Conservation (phyloP, 1,140 invertebrate genomes). For the Drosophila virilis region DNA sequence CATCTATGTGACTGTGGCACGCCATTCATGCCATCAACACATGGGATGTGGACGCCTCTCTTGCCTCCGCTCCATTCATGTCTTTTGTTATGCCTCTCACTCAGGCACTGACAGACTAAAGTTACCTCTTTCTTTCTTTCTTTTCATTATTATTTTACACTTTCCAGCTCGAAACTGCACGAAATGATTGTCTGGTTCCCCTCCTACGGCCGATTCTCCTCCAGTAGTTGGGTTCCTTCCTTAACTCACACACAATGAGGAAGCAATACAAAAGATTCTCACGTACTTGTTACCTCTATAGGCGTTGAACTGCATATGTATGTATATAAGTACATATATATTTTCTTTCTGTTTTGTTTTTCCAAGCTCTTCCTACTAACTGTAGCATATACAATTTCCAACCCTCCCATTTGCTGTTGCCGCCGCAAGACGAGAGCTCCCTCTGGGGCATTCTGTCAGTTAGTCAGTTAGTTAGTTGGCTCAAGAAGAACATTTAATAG, state of each 20-base stretch:
- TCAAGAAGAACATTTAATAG: background rate
- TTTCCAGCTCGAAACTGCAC: constrained; percentile 60
- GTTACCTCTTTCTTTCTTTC: constrained; percentile 54
- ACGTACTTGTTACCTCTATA: constrained; percentile 73
- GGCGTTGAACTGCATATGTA: constrained; percentile 63
- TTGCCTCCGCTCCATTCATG: constrained; percentile 70
- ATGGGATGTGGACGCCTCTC: constrained; percentile 20
- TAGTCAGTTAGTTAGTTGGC: constrained; percentile 19
- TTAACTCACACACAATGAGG: constrained; percentile 61
- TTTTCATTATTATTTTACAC: constrained; percentile 49
- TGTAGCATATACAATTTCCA: constrained; percentile 53
- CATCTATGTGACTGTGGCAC: constrained; percentile 35
- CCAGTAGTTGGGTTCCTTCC: constrained; percentile 24
- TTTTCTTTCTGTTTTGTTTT: constrained; percentile 4
- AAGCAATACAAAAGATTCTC: constrained; percentile 78
- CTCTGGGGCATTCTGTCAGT: constrained; percentile 18
- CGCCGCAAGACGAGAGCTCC: constrained; percentile 12
- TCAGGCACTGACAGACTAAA: constrained; percentile 51
- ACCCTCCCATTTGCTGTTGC: constrained; percentile 21
- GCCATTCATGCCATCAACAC: constrained; percentile 48
- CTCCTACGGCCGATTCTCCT: background rate
- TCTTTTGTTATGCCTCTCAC: constrained; percentile 47
- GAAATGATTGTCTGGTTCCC: constrained; percentile 49
- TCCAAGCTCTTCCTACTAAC: constrained; percentile 13
- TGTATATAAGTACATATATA: too few relatives aligned